A percentile compares a stretch with the other conserved stretches of the same genome.
Conservation (phyloP, 2,888 invertebrate species). For the Teleogryllus oceanicus region DNA sequence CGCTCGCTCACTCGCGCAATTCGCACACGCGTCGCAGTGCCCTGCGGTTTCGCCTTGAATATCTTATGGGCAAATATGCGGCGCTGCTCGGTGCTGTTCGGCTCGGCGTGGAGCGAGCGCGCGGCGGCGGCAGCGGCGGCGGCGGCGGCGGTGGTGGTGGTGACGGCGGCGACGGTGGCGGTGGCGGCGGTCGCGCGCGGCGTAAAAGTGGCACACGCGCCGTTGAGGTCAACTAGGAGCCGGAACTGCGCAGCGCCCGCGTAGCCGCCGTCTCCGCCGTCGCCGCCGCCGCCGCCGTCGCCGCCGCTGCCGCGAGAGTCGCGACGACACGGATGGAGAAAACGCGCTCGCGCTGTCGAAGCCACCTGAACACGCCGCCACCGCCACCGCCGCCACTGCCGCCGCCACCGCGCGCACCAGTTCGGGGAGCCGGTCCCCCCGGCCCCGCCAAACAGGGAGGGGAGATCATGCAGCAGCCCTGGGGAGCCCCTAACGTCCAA, state of each 20-base stretch:
- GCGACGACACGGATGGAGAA: too few species aligned
- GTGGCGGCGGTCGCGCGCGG: neutral
- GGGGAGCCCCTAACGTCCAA: too few species aligned
- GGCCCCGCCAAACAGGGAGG: too few species aligned
- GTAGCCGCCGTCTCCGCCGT: neutral
- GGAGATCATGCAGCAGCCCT: too few species aligned
- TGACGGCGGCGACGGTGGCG: too few species aligned
- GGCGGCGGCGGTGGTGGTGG: too few species aligned
- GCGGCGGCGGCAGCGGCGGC: too few species aligned
- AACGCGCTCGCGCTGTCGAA: too few species aligned
- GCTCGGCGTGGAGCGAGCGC: too few species aligned
- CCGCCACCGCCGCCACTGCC: neutral
- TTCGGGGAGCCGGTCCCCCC: too few species aligned
- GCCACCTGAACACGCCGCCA: neutral
- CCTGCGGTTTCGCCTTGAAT: neutral
- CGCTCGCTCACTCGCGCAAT: neutral
- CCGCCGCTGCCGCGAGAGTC: neutral
- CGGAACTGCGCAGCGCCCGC: neutral
- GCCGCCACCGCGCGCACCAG: neutral
- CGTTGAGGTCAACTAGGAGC: constrained; percentile 3
- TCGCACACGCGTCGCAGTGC: neutral
- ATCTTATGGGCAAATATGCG: constrained; percentile 10
- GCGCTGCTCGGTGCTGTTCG: neutral
- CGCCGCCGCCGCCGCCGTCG: neutral
- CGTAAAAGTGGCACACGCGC: neutral